Percentiles rank a stretch among this genome's conserved stretches.
phyloP scores from a whole-genome alignment of 1,140 invertebrate genomes.

The Paralvinella palmiformis region DNA sequence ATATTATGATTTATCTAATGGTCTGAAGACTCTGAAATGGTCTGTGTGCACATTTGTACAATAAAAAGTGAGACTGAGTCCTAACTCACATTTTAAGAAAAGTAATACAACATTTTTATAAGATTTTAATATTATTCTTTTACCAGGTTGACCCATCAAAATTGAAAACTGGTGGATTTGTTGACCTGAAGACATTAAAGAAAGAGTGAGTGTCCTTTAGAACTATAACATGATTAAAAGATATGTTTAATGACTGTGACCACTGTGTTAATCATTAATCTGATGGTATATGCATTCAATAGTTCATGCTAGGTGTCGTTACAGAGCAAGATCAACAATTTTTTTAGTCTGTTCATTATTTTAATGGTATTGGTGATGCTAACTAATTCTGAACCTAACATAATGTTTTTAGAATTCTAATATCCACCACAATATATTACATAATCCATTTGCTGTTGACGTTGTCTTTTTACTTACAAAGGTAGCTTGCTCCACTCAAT shows the following conservation, averaged over 20 bases:
- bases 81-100: not conserved
- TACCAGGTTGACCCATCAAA: constrained; percentile 44
- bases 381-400: too few relatives aligned
- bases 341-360: not conserved
- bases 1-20: not conserved
- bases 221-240: constrained; percentile 4
- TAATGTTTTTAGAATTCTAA: too few relatives aligned
- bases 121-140: not conserved
- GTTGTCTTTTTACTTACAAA: too few relatives aligned
- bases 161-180: constrained; percentile 78
- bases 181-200: constrained; percentile 74
- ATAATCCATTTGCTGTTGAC: too few relatives aligned
- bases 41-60: not conserved
- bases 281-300: not conserved
- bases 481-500: too few relatives aligned
- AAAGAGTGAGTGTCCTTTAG: not conserved
- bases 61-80: not conserved
- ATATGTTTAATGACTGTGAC: not conserved
- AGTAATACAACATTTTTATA: too few relatives aligned
- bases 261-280: not conserved
- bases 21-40: not conserved
- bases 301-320: not conserved
- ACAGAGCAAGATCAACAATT: not conserved
- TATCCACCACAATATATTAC: too few relatives aligned
- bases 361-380: not conserved